These are phyloP conservation scores for Ophraella communa DNA, from an alignment of 2,888 invertebrate genomes.

Conservation along the genomic window DNA sequence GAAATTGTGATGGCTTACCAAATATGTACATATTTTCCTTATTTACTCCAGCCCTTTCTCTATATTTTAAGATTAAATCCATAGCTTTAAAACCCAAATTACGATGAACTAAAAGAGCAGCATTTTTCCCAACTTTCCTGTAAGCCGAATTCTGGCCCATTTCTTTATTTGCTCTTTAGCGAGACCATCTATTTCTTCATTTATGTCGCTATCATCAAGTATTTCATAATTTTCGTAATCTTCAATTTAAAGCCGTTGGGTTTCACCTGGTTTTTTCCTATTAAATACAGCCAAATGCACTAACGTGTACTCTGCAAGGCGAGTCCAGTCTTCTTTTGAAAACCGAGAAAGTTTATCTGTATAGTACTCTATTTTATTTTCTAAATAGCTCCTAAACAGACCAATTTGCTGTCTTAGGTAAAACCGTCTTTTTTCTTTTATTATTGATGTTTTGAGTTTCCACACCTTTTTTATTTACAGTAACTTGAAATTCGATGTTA, in stretches of 20 bases:
- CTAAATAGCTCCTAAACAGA: constrained; percentile 4
- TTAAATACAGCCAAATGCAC: constrained; percentile 22
- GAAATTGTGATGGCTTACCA: constrained; percentile 13
- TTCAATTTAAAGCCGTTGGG: constrained; percentile 16
- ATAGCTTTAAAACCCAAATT: constrained; percentile 24
- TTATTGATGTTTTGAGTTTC: constrained; percentile 21
- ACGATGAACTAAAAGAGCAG: constrained; percentile 18
- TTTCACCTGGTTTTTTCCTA: constrained; percentile 25
- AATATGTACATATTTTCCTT: constrained; percentile 12
- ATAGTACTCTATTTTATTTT: not conserved
- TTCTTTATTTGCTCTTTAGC: constrained; percentile 23
- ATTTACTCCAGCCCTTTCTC: constrained; percentile 15
- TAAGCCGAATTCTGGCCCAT: constrained; percentile 24
- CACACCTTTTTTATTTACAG: constrained; percentile 18
- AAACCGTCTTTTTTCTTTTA: constrained; percentile 1
- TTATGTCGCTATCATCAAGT: not conserved
- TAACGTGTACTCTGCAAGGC: constrained; percentile 17
- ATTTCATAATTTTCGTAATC: constrained; percentile 24
- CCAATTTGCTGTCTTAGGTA: constrained; percentile 9
- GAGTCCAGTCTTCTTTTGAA: constrained; percentile 4
- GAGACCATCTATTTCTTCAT: constrained; percentile 3
- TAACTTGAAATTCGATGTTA: constrained; percentile 20
- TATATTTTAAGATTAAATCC: constrained; percentile 20
- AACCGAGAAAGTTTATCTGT: not conserved
- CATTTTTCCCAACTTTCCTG: constrained; percentile 25